phyloP scores from a whole-genome alignment of 2,113 vertebrate species.

The Pyxicephalus adspersus region DNA sequence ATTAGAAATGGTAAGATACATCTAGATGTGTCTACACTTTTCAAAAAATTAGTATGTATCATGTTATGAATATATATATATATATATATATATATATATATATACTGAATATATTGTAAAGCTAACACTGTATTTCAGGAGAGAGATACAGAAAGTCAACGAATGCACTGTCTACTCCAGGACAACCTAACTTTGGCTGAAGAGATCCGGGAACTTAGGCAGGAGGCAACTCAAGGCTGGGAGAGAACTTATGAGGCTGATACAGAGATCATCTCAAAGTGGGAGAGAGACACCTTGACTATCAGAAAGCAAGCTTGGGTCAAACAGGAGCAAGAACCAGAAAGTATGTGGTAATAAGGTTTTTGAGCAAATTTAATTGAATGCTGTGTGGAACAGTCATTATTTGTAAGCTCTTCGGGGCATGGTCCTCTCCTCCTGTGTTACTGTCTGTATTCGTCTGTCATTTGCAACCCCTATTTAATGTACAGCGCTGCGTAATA shows the following conservation, averaged over 20 bases:
- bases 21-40: neutral
- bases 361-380: neutral
- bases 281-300: conserved; percentile 23
- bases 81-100: neutral
- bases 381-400: no score
- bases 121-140: conserved; percentile 66
- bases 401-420: no score
- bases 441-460: no score
- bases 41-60: neutral
- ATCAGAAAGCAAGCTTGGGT: conserved; percentile 7
- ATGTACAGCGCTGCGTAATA: no score
- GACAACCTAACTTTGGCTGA: conserved; percentile 78
- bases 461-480: no score
- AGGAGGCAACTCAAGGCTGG: conserved; percentile 58
- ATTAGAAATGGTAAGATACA: conserved; percentile 72
- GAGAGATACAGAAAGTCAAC: conserved; percentile 76
- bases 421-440: no score
- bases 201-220: conserved; percentile 65
- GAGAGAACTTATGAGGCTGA: conserved; percentile 68
- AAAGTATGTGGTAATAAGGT: conserved; percentile 22
- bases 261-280: neutral
- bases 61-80: neutral
- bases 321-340: conserved; percentile 14
- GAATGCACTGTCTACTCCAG: conserved; percentile 78
- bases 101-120: neutral